phyloP scores from a whole-genome alignment of 2,797 vertebrate genomes.

The Scolopax rusticola region DNA sequence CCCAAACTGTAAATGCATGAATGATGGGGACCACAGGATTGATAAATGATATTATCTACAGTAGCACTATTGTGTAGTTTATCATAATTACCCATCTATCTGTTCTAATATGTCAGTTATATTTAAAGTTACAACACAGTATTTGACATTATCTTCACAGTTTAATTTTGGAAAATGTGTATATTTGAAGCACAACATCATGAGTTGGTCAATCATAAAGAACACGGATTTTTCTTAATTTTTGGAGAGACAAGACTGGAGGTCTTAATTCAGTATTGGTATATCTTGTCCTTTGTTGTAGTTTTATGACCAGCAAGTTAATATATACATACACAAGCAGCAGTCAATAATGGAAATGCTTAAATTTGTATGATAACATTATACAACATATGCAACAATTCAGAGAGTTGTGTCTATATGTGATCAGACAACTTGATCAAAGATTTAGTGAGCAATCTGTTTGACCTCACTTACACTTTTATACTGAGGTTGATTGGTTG shows the following conservation, averaged over 20 bases:
- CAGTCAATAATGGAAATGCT: slow-evolving; percentile 63
- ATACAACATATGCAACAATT: slow-evolving; percentile 63
- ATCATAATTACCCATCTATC: slow-evolving; percentile 76
- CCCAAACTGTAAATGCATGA: slow-evolving; percentile 78
- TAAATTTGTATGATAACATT: slow-evolving; percentile 52
- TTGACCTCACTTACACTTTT: slow-evolving; percentile 75
- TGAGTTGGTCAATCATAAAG: slow-evolving; percentile 51
- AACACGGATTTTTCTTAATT: slow-evolving; percentile 46
- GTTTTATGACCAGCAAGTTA: slow-evolving; percentile 65
- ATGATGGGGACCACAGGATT: slow-evolving; percentile 77
- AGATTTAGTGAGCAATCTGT: slow-evolving; percentile 68
- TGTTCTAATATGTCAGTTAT: slow-evolving; percentile 74
- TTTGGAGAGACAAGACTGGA: slow-evolving; percentile 55
- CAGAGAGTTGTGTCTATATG: slow-evolving; percentile 56
- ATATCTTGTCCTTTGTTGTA: slow-evolving; percentile 56
- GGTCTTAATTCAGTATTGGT: slow-evolving; percentile 49
- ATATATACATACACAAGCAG: slow-evolving; percentile 54
- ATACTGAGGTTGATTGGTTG: slow-evolving; percentile 71
- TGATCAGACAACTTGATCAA: slow-evolving; percentile 64
- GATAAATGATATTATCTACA: slow-evolving; percentile 77
- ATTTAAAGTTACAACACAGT: slow-evolving; percentile 71
- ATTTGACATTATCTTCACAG: slow-evolving; percentile 70
- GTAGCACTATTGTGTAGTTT: slow-evolving; percentile 79
- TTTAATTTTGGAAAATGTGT: slow-evolving; percentile 68
- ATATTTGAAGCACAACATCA: slow-evolving; percentile 64